Evolutionary conservation across 2,888 invertebrate species (phyloP).

Genomic region (Drosophila kambysellisi): DNA sequence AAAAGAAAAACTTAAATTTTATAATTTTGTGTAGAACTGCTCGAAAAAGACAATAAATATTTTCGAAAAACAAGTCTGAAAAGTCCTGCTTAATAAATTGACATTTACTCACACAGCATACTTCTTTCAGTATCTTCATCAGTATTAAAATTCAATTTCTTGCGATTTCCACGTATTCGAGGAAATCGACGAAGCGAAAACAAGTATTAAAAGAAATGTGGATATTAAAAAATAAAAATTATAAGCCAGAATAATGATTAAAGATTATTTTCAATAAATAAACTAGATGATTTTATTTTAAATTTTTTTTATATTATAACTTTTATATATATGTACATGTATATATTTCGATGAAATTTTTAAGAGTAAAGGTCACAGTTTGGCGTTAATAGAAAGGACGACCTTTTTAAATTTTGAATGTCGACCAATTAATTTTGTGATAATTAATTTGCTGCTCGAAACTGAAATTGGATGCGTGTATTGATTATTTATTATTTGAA

Average conservation of each 20-base stretch:
- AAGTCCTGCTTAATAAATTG: not conserved
- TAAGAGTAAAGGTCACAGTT: not conserved
- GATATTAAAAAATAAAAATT: not conserved
- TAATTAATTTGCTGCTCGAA: not conserved
- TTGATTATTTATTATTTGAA: not conserved
- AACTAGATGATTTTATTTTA: no score
- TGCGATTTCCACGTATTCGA: no score
- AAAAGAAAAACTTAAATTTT: not conserved
- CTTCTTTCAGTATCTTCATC: not conserved
- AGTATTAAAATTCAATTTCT: no score
- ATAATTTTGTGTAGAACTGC: not conserved
- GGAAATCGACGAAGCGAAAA: no score
- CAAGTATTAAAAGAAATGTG: not conserved
- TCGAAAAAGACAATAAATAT: not conserved
- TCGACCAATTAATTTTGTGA: not conserved
- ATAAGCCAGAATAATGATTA: no score
- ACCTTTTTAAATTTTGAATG: not conserved
- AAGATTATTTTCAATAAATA: no score
- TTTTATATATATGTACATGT: no score
- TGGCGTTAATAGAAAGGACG: not conserved
- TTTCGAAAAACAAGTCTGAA: not conserved
- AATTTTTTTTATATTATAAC: no score
- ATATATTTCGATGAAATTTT: not conserved
- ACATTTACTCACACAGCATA: not conserved
- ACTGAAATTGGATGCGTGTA: not conserved